Evolutionary conservation across 92 coral and sea anemone genomes (phyloP), one percentile per base, ranked within the genome.

Genomic region (Umimayanthus chanpuru): DNA sequence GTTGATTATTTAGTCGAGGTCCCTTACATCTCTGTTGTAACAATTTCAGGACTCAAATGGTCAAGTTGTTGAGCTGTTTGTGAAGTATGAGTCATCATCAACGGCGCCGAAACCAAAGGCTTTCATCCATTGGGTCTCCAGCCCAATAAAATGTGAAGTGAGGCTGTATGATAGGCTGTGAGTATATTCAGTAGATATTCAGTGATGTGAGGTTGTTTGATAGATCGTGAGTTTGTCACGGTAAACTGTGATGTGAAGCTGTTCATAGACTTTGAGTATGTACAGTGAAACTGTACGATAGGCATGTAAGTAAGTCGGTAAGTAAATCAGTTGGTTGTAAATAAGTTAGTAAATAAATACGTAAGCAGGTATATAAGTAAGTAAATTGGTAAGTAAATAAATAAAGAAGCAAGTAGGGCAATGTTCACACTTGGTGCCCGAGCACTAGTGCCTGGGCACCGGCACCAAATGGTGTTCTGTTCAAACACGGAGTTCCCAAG

Each of bases 101-200:
- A 79, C 94, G 4, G 92, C 98, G 2, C 90, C 80, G 39, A 97
- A 97, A 89, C 99, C 99, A 41, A 97, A 97, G 91, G 99, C 98
- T 5, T 97, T 94, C 68, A 94, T 97, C 73, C 99, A 97, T 91
- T 97, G 99, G 99, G 98, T 97, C 11, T 95, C 98, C 0, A 89
- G 93, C 65, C 98, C 99, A 56, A 11, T 97, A 43, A 72, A 88
- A 39, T 97, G 99, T 88, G 98, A 97, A 95, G 94, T 97, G 82
- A 89, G 99, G 49, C 94, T 97, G 85, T 97, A 97, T 78, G 96
- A 97, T 23, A 89, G 98, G 83, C 90, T 97, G 99, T 97, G 84
- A 92, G 99, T 97, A 78, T 14, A 53, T 53, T 0, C 58, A 10
- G 18, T 53, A 53, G 47, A 56, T 94, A 21, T 98, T 85, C 14